Evolutionary conservation across 2,888 invertebrate genomes (phyloP).

Genomic region (Fabriciana adippe): DNA sequence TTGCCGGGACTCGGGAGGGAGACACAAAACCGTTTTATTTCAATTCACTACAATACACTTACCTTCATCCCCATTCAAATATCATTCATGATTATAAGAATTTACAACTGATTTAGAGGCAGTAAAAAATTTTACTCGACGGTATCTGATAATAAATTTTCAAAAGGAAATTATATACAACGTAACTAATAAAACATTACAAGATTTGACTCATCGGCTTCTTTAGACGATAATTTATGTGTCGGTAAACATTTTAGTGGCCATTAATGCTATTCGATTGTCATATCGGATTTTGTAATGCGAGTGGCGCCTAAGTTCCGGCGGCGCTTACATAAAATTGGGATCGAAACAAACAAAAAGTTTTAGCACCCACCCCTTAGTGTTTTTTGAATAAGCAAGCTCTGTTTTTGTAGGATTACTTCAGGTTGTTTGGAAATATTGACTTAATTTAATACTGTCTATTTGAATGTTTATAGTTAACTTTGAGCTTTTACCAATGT

Average conservation of each 20-base stretch:
- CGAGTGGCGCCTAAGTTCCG: constrained; percentile 74
- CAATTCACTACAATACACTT: constrained; percentile 60
- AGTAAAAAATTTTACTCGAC: constrained; percentile 51
- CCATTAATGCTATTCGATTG: constrained; percentile 74
- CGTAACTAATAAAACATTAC: constrained; percentile 66
- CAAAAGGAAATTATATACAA: constrained; percentile 60
- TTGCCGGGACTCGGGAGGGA: constrained; percentile 54
- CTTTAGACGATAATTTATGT: constrained; percentile 76
- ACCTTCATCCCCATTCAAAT: constrained; percentile 53
- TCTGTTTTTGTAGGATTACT: constrained; percentile 67
- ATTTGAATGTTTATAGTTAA: constrained; percentile 35
- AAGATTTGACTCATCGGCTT: constrained; percentile 73
- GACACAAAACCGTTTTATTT: constrained; percentile 73
- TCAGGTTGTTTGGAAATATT: constrained; percentile 64
- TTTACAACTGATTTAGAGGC: constrained; percentile 55
- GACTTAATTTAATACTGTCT: constrained; percentile 49
- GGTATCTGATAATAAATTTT: constrained; percentile 54
- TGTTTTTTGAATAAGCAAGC: constrained; percentile 75
- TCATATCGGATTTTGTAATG: constrained; percentile 77
- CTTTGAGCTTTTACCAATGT: too few relatives aligned
- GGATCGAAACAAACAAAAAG: constrained; percentile 73
- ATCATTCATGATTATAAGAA: constrained; percentile 52
- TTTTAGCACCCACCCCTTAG: constrained; percentile 63
- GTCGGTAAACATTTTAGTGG: constrained; percentile 78
- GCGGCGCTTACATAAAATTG: constrained; percentile 63